These are phyloP conservation scores for Benthosema pterotum DNA, from an alignment of 2,797 vertebrate genomes.

Conservation along the genomic window DNA sequence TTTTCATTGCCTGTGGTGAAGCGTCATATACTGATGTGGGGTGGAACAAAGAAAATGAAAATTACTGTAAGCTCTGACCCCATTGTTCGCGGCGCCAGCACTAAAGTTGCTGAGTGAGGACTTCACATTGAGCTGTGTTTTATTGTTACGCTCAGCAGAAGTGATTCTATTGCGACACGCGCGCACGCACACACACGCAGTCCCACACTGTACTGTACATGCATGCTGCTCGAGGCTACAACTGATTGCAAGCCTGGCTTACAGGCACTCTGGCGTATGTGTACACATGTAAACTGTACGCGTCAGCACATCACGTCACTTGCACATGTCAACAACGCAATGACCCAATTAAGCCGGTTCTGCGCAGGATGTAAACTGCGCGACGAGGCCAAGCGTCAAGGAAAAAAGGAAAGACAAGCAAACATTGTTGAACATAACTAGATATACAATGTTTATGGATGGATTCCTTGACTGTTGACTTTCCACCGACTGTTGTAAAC, in stretches of 20 bases:
- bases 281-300: neutral
- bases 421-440: too few relatives aligned
- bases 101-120: constrained; percentile 76
- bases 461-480: too few relatives aligned
- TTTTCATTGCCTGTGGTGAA: constrained; percentile 52
- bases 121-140: constrained; percentile 65
- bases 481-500: too few relatives aligned
- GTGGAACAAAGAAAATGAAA: constrained; percentile 49
- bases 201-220: neutral
- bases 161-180: constrained; percentile 23
- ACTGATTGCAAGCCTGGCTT: neutral
- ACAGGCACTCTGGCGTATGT: neutral
- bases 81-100: constrained; percentile 66
- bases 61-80: constrained; percentile 68
- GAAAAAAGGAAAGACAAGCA: too few relatives aligned
- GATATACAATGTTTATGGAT: too few relatives aligned
- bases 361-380: too few relatives aligned
- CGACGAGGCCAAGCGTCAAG: neutral
- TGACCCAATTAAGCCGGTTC: constrained; percentile 7
- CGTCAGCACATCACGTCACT: too few relatives aligned
- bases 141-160: constrained; percentile 70
- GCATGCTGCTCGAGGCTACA: neutral
- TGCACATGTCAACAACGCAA: too few relatives aligned
- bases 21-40: constrained; percentile 65
- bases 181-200: neutral